Conservation (phyloP, 2,113 vertebrate genomes). For the Gobiocypris rarus region DNA sequence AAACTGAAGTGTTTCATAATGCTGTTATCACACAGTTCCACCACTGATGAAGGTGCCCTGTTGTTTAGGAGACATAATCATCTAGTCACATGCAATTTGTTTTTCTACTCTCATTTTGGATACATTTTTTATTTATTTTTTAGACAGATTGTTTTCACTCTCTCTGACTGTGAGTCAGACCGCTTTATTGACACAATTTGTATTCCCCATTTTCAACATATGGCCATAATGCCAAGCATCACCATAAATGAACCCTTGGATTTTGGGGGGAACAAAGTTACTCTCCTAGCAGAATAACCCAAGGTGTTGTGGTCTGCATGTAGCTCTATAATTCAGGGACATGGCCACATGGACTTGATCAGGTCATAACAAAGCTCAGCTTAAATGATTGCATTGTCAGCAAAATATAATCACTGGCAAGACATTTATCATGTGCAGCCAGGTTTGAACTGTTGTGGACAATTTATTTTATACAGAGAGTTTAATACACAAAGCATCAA, state of each 20-base stretch:
- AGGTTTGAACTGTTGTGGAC: not conserved
- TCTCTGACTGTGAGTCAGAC: conserved; percentile 15
- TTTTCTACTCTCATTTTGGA: not conserved
- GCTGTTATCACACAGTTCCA: not conserved
- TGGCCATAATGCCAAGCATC: not conserved
- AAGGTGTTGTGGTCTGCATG: not conserved
- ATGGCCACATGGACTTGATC: not conserved
- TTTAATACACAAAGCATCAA: conserved; percentile 35
- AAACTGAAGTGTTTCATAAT: not conserved
- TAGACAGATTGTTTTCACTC: not conserved
- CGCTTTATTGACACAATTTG: conserved; percentile 13
- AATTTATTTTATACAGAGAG: conserved; percentile 3
- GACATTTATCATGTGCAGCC: conserved; percentile 35
- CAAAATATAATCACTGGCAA: conserved; percentile 14
- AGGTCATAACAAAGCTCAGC: conserved; percentile 23
- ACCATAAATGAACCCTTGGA: not conserved
- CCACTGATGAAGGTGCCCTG: not conserved
- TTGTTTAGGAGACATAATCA: not conserved
- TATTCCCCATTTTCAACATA: not conserved
- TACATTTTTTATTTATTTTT: not conserved
- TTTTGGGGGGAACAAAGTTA: not conserved
- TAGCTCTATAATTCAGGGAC: conserved; percentile 9
- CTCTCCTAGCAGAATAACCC: not conserved
- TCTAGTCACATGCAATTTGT: not conserved
- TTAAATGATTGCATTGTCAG: conserved; percentile 25